Conservation (phyloP, 2,113 vertebrate species). For the Garra rufa region DNA sequence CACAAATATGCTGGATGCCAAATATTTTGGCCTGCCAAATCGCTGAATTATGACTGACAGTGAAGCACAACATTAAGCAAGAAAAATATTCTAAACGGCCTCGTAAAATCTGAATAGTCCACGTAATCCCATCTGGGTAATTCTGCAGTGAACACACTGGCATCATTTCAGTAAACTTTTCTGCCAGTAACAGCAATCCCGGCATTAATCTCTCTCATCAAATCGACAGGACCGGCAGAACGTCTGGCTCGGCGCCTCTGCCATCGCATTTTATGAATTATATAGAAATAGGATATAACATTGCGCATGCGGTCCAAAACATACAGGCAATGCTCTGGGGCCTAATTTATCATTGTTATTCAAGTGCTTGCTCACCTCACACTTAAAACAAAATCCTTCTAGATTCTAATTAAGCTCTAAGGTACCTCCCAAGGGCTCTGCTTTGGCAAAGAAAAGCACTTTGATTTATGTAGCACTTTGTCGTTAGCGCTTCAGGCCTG, state of each 20-base stretch:
- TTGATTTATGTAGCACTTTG: slow-evolving; percentile 82
- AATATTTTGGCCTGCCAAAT: slow-evolving; percentile 16
- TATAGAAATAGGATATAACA: slow-evolving; percentile 60
- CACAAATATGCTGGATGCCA: slow-evolving; percentile 26
- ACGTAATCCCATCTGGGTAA: slow-evolving; percentile 72
- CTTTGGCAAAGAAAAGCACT: slow-evolving; percentile 78
- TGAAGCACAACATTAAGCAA: slow-evolving; percentile 33
- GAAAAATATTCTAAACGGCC: slow-evolving; percentile 69
- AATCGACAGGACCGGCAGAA: slow-evolving; percentile 48
- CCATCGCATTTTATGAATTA: slow-evolving; percentile 68
- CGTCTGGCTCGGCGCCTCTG: slow-evolving; percentile 57
- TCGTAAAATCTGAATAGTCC: slow-evolving; percentile 71
- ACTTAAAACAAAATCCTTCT: slow-evolving; percentile 84
- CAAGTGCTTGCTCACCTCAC: slow-evolving; percentile 76
- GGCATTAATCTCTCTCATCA: slow-evolving; percentile 59
- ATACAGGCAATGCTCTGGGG: slow-evolving; percentile 71
- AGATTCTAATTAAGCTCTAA: slow-evolving; percentile 84
- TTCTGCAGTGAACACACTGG: slow-evolving; percentile 74
- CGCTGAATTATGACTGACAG: slow-evolving; percentile 33
- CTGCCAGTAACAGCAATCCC: slow-evolving; percentile 60
- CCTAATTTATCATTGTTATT: slow-evolving; percentile 82
- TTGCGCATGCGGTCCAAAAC: slow-evolving; percentile 67
- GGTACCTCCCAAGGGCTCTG: slow-evolving; percentile 76
- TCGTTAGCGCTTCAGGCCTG: slow-evolving; percentile 76
- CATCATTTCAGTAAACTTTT: slow-evolving; percentile 66